A percentile compares a stretch with the other conserved stretches of the same genome.
These are phyloP conservation scores for Pagetopsis macropterus DNA, from an alignment of 2,797 vertebrate genomes.

Conservation along the genomic window DNA sequence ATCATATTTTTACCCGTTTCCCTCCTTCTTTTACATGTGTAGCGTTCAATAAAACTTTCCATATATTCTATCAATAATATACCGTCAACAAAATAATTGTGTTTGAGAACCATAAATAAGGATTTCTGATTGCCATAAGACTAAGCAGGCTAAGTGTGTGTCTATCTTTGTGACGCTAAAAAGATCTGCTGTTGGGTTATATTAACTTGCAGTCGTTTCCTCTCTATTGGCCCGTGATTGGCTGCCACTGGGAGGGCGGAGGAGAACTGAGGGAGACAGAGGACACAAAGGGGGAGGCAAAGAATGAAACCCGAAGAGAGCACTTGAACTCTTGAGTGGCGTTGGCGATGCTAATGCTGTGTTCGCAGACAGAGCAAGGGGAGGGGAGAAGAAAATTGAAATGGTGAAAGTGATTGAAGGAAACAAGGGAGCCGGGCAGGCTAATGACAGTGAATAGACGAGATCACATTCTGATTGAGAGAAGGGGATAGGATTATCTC, in stretches of 20 bases:
- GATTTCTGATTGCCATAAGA: not conserved
- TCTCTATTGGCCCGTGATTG: constrained; percentile 39
- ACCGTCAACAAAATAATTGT: not conserved
- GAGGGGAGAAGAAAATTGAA: constrained; percentile 41
- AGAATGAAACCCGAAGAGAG: constrained; percentile 29
- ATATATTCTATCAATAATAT: not conserved
- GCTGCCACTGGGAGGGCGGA: not conserved
- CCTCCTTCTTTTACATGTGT: not conserved
- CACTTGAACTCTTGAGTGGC: constrained; percentile 63
- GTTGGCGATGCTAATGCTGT: constrained; percentile 51
- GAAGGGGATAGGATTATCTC: constrained; percentile 58
- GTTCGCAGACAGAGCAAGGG: constrained; percentile 20
- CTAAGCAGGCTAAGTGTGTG: not conserved
- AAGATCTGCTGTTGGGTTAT: constrained; percentile 24
- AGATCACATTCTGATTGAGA: constrained; percentile 67
- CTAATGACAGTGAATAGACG: constrained; percentile 56
- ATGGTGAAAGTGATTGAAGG: constrained; percentile 50
- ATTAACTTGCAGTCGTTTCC: constrained; percentile 43
- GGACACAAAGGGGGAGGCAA: constrained; percentile 8
- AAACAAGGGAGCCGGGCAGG: constrained; percentile 42
- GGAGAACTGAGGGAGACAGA: constrained; percentile 23
- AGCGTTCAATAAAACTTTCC: not conserved
- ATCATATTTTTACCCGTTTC: not conserved
- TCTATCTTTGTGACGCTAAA: not conserved
- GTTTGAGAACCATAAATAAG: not conserved